Conservation (phyloP, 2,797 vertebrate genomes). For the Thunnus albacares region DNA sequence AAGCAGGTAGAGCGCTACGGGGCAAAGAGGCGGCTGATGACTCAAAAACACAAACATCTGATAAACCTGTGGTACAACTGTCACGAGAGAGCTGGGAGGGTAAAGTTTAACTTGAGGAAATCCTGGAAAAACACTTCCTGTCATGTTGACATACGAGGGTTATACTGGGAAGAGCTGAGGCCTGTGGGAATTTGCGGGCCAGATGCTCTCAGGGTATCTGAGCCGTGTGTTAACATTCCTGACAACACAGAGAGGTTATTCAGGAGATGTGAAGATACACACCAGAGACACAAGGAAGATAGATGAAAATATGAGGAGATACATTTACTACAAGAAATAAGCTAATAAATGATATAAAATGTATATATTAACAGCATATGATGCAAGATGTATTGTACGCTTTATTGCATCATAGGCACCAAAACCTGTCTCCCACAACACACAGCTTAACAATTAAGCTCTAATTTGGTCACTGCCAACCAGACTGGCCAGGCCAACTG, state of each 20-base stretch:
- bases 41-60: conserved; percentile 48
- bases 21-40: background rate
- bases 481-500: conserved; percentile 2
- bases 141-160: conserved; percentile 46
- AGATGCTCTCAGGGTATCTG: conserved; percentile 37
- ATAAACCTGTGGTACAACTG: conserved; percentile 32
- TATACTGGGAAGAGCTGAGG: conserved; percentile 15
- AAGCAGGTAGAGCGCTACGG: background rate
- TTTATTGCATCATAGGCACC: background rate
- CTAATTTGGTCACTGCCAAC: conserved; percentile 8
- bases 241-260: background rate
- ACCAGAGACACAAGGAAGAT: background rate
- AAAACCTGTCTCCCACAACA: conserved; percentile 10
- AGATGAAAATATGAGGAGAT: background rate
- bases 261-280: background rate
- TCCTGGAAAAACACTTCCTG: conserved; percentile 69
- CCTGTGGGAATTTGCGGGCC: conserved; percentile 60
- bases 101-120: conserved; percentile 76
- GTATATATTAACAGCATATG: background rate
- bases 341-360: background rate
- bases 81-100: background rate
- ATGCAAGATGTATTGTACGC: background rate
- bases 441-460: conserved; percentile 25
- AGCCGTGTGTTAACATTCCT: conserved; percentile 39
- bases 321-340: too few species aligned